phyloP scores from a whole-genome alignment of 1,140 invertebrate species.

The Drosophila teissieri region DNA sequence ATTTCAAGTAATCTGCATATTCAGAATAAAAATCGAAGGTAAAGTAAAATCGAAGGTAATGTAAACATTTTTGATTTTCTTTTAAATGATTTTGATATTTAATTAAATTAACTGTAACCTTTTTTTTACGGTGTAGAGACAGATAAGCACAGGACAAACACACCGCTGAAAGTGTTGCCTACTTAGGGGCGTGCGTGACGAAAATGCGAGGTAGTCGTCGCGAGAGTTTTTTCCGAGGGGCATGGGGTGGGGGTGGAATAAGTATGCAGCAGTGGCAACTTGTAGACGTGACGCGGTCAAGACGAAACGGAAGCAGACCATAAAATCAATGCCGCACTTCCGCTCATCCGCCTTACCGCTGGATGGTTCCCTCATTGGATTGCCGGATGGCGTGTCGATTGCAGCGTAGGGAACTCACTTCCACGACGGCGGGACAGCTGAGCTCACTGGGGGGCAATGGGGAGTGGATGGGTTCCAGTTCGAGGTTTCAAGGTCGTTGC shows the following conservation, averaged over 20 bases:
- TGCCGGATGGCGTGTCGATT: slow-evolving; percentile 35
- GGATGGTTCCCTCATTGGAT: background rate
- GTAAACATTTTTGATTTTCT: too few species aligned
- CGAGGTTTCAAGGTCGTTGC: slow-evolving; percentile 34
- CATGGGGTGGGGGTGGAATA: background rate
- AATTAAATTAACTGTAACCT: background rate
- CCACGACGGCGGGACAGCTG: slow-evolving; percentile 19
- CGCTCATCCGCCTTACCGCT: slow-evolving; percentile 1
- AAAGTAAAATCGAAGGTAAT: too few species aligned
- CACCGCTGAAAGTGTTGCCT: slow-evolving; percentile 41
- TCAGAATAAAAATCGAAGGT: too few species aligned
- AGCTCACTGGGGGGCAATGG: background rate
- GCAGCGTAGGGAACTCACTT: slow-evolving; percentile 41
- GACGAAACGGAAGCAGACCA: slow-evolving; percentile 59
- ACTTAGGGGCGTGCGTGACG: slow-evolving; percentile 59
- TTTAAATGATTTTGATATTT: too few species aligned
- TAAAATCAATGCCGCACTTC: slow-evolving; percentile 62
- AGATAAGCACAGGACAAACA: slow-evolving; percentile 12
- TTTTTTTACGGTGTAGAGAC: slow-evolving; percentile 8
- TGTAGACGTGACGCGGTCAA: slow-evolving; percentile 52
- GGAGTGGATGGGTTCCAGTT: background rate
- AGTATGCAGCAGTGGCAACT: slow-evolving; percentile 8
- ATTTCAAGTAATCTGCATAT: too few species aligned
- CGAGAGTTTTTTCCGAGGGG: background rate
- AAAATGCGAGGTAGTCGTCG: slow-evolving; percentile 24